Conservation (phyloP, 35 echinoderm and acorn worm genomes). For the Heliocidaris erythrogramma region DNA sequence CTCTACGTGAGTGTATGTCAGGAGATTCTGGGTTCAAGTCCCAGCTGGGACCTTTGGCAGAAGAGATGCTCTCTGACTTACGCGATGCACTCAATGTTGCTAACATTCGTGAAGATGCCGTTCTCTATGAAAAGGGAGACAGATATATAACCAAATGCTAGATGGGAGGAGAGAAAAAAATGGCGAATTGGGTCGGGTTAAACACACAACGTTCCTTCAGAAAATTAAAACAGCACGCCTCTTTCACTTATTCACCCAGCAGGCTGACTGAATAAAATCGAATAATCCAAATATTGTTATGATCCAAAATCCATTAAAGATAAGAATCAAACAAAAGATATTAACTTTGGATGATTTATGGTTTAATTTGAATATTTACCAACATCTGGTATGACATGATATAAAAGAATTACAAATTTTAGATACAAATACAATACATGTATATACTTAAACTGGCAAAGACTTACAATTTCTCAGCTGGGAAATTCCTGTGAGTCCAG, state of each 20-base stretch:
- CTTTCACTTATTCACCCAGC: not conserved
- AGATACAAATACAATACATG: no score
- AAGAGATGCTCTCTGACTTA: not conserved
- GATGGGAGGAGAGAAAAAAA: not conserved
- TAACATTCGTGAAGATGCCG: not conserved
- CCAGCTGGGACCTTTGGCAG: not conserved
- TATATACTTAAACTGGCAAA: no score
- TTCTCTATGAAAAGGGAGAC: not conserved
- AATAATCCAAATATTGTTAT: no score
- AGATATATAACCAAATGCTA: no score
- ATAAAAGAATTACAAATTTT: no score
- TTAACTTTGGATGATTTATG: no score
- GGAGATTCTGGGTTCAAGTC: constrained; percentile 29
- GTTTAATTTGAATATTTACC: no score
- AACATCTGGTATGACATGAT: no score
- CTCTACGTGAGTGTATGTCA: not conserved
- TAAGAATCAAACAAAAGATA: no score
- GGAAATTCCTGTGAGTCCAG: no score
- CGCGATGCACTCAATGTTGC: not conserved
- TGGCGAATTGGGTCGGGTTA: not conserved
- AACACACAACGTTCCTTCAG: not conserved
- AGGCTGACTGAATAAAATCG: not conserved
- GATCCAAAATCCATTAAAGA: no score
- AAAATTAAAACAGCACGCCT: not conserved
- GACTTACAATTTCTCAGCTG: no score